These are phyloP conservation scores for Zelostemma sp. DNA, from an alignment of 1,140 invertebrate genomes.

Conservation along the genomic window DNA sequence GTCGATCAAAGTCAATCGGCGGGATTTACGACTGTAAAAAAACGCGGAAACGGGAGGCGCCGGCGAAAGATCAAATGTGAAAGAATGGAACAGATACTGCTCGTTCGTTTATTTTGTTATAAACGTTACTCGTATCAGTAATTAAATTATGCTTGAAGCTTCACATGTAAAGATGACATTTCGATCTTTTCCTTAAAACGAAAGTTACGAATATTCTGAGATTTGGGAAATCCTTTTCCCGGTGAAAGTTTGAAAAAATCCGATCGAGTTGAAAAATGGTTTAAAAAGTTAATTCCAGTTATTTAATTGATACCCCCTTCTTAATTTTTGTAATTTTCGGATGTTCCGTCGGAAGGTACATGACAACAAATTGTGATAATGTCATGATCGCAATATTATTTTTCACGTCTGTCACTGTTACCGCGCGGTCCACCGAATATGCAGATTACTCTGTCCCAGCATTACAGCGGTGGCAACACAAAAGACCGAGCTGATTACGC, in stretches of 20 bases:
- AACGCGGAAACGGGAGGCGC: not conserved
- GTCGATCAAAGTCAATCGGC: slow-evolving; percentile 57
- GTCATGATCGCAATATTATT: slow-evolving; percentile 46
- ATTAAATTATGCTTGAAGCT: too few relatives aligned
- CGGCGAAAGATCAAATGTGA: slow-evolving; percentile 1
- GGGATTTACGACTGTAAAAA: slow-evolving; percentile 55
- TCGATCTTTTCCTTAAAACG: too few relatives aligned
- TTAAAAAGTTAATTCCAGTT: too few relatives aligned
- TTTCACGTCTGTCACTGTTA: slow-evolving; percentile 36
- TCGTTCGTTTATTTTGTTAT: slow-evolving; percentile 6
- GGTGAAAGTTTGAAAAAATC: too few relatives aligned
- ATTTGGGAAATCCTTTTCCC: too few relatives aligned
- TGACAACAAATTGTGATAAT: slow-evolving; percentile 4
- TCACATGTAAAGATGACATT: too few relatives aligned
- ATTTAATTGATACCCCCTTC: too few relatives aligned
- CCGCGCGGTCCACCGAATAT: slow-evolving; percentile 35
- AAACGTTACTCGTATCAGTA: too few relatives aligned
- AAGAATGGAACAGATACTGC: not conserved
- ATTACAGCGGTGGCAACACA: slow-evolving; percentile 19
- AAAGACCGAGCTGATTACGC: slow-evolving; percentile 42
- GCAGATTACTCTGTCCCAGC: slow-evolving; percentile 30
- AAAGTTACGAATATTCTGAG: too few relatives aligned
- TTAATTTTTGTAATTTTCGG: too few relatives aligned
- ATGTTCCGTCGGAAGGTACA: too few relatives aligned
- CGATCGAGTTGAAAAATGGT: too few relatives aligned